Conservation (phyloP, 2,113 vertebrate species). For the Zosterops borbonicus region DNA sequence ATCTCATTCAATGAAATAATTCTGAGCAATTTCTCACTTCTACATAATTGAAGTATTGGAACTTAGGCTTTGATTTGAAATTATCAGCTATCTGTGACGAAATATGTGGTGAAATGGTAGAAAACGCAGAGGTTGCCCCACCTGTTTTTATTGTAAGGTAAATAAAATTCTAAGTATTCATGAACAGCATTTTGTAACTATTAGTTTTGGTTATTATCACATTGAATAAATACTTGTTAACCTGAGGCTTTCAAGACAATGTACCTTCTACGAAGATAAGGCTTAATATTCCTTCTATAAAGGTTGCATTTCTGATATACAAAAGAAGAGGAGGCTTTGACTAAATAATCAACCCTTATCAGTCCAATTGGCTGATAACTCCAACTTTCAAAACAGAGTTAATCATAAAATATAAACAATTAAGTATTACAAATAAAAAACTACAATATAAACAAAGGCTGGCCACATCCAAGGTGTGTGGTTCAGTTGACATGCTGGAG, state of each 20-base stretch:
- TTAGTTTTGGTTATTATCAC: not conserved
- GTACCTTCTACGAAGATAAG: not conserved
- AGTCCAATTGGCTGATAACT: not conserved
- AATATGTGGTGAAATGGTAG: not conserved
- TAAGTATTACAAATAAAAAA: not conserved
- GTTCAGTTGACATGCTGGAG: not conserved
- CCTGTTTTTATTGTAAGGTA: not conserved
- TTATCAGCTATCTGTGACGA: not conserved
- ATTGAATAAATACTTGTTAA: not conserved
- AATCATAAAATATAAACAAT: not conserved
- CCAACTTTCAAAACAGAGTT: not conserved
- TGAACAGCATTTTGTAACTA: not conserved
- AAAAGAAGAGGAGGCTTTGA: not conserved
- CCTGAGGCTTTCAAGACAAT: not conserved
- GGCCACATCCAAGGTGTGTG: not conserved
- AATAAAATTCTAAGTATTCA: not conserved
- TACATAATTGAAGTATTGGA: not conserved
- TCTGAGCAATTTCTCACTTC: not conserved
- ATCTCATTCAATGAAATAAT: not conserved
- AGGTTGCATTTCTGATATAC: not conserved
- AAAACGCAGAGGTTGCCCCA: not conserved
- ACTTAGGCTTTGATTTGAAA: not conserved
- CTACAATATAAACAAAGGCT: not conserved
- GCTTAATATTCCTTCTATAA: not conserved
- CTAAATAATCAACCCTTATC: not conserved